phyloP scores from a whole-genome alignment of 2,797 vertebrate species.

The Discoglossus pictus region DNA sequence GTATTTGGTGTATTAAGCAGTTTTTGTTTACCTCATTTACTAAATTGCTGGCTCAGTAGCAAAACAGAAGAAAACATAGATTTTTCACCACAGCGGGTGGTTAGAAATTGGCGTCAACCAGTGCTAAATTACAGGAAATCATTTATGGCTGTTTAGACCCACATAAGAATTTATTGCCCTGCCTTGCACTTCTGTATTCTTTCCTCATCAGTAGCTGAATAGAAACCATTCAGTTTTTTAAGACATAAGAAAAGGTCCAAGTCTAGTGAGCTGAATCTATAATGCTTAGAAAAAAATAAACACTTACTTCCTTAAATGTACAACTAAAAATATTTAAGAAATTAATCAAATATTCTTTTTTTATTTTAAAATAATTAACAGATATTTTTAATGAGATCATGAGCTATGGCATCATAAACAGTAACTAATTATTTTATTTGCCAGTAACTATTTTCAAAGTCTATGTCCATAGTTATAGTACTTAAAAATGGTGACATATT shows the following conservation, averaged over 20 bases:
- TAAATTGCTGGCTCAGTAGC: slow-evolving; percentile 51
- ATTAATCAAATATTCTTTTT: too few species aligned
- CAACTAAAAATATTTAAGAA: not conserved
- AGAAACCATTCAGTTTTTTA: slow-evolving; percentile 34
- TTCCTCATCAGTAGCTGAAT: slow-evolving; percentile 31
- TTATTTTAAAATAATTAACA: too few species aligned
- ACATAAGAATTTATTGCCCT: slow-evolving; percentile 46
- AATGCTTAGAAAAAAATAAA: slow-evolving; percentile 15
- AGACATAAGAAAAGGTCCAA: slow-evolving; percentile 11
- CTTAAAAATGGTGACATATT: too few species aligned
- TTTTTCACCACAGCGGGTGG: slow-evolving; percentile 51
- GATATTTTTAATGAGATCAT: too few species aligned
- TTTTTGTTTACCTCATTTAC: slow-evolving; percentile 52
- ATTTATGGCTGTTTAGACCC: slow-evolving; percentile 44
- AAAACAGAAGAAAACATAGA: slow-evolving; percentile 49
- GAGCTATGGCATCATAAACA: too few species aligned
- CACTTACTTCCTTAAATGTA: not conserved
- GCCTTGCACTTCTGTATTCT: slow-evolving; percentile 41
- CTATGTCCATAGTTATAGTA: too few species aligned
- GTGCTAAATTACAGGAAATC: slow-evolving; percentile 53
- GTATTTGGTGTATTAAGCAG: slow-evolving; percentile 47
- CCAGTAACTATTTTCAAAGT: slow-evolving; percentile 35
- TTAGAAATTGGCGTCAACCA: slow-evolving; percentile 48
- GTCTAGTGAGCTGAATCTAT: not conserved
- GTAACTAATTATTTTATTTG: too few species aligned